phyloP scores from a whole-genome alignment of 1,140 invertebrate genomes.

The Leptinotarsa texana region DNA sequence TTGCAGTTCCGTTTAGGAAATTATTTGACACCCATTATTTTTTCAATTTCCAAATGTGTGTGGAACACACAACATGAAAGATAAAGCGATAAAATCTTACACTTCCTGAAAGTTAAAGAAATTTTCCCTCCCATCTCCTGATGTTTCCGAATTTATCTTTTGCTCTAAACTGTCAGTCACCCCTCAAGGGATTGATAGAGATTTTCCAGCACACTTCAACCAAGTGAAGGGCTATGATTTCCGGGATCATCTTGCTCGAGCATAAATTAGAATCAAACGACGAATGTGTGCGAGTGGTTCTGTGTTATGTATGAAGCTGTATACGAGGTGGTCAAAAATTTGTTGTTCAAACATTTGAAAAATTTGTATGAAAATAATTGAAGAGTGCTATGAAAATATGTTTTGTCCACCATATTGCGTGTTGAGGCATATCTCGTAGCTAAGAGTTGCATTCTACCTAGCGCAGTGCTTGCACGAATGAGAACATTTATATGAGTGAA shows the following conservation, averaged over 20 bases:
- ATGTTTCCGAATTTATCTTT: neutral
- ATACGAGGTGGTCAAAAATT: neutral
- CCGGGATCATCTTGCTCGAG: neutral
- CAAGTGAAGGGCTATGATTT: neutral
- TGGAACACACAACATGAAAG: neutral
- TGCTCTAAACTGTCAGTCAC: neutral
- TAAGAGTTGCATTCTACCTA: neutral
- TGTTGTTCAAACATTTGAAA: neutral
- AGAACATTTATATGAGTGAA: conserved; percentile 32
- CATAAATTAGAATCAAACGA: neutral
- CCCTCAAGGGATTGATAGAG: conserved; percentile 7
- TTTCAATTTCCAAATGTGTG: neutral
- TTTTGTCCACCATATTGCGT: neutral
- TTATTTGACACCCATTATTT: neutral
- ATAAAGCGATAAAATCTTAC: neutral
- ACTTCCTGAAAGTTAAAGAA: neutral
- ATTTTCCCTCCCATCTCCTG: neutral
- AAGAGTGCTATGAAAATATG: neutral
- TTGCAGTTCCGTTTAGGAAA: too few relatives aligned
- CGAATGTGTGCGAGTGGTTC: neutral
- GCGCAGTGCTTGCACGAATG: conserved; percentile 1
- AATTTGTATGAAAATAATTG: neutral
- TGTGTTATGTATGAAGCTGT: neutral
- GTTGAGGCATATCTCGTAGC: neutral
- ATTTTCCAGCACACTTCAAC: neutral